Conservation (phyloP, 2,888 invertebrate species). For the Lacanobia oleracea region DNA sequence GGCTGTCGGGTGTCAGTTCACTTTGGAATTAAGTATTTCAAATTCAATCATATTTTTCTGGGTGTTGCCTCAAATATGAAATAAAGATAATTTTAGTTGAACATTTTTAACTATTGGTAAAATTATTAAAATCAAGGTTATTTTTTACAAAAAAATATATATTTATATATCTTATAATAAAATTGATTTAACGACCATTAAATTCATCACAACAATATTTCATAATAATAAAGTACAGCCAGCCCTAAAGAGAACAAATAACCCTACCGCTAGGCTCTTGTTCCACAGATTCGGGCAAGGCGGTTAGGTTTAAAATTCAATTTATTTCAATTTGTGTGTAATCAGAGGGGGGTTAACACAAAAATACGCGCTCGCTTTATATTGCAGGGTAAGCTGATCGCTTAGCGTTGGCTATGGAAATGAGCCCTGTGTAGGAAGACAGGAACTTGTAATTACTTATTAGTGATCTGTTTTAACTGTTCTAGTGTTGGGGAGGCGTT, state of each 20-base stretch:
- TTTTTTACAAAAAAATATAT: too few relatives aligned
- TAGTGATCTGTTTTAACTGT: slow-evolving; percentile 42
- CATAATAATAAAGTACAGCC: slow-evolving; percentile 51
- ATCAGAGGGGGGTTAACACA: slow-evolving; percentile 86
- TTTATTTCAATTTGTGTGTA: slow-evolving; percentile 90
- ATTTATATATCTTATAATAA: too few relatives aligned
- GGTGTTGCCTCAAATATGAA: not conserved
- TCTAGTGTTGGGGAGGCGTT: slow-evolving; percentile 41
- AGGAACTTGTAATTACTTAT: slow-evolving; percentile 56
- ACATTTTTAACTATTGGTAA: not conserved
- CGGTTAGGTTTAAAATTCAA: slow-evolving; percentile 89
- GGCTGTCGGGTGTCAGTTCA: slow-evolving; percentile 69
- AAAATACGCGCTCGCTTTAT: slow-evolving; percentile 84
- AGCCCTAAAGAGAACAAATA: slow-evolving; percentile 82
- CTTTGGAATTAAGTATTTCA: not conserved
- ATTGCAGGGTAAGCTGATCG: slow-evolving; percentile 78
- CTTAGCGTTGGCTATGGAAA: slow-evolving; percentile 79
- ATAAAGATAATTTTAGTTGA: not conserved
- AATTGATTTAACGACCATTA: not conserved
- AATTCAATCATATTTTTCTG: not conserved
- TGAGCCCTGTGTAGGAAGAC: slow-evolving; percentile 63
- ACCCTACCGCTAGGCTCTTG: slow-evolving; percentile 82
- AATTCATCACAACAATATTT: not conserved
- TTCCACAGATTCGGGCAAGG: slow-evolving; percentile 76
- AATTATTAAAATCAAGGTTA: not conserved